Base-by-base conservation (phyloP, 2,888 invertebrate genomes). In the Furcula furcula region DNA sequence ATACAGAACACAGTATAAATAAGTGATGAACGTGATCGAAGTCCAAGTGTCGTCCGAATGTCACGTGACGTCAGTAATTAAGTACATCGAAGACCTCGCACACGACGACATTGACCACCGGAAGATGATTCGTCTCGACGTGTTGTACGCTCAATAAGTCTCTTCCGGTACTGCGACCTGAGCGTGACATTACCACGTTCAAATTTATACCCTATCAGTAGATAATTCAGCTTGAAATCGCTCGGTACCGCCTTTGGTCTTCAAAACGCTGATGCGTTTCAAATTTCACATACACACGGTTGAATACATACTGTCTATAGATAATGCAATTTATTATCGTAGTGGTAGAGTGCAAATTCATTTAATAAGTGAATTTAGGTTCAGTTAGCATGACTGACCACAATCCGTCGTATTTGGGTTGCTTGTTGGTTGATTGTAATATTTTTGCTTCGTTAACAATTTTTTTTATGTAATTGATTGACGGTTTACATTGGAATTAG, bases 101-200 rank as follows among this genome's bases (percentile, higher is more conserved):
- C 41, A 37, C 49, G 52, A 41, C 67, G 76, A 74, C 80, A 73
- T 72, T 79, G 78, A 71, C 70, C 72, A 64, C 64, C 77, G 82
- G 82, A 82, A 78, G 74, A 62, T 62, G 59, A 63, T 59, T 69
- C 72, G 72, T 66, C 72, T 60, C 64, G 60, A 70, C 45, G 55
- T 54, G 69, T 69, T 59, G 62, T 62, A 69, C 72, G 61, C 65
- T 72, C 76, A 80, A 83, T 74, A 65, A 73, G 59, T 45, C 45
- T 43, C 66, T 81, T 83, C 82, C 82, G 75, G 58, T 59, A 51
- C 46, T 50, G 45, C 36, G 37, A 50, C 45, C 32, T 36, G 36
- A 25, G 19, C 23, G 15, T 18, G 11, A 3, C 29, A 40, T 13
- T 13, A 1, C 18, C 12, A 29, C 39, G 36, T 33, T 14, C 34